Conservation (phyloP, 2,113 vertebrate species). For the Toxostoma redivivum region DNA sequence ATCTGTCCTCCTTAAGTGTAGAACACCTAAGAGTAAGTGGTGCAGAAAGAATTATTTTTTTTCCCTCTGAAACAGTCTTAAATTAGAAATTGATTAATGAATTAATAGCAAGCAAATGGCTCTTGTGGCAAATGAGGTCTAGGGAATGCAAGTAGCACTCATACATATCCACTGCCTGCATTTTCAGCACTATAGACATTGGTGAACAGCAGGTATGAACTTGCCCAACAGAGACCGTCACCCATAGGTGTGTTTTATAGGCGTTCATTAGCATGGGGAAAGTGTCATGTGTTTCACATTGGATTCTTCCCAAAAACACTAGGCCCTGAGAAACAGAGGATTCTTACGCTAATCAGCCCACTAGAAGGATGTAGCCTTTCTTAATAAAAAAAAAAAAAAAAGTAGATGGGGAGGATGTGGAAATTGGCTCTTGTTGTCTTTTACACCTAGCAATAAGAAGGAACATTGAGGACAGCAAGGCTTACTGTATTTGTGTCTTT, state of each 20-base stretch:
- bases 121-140: background rate
- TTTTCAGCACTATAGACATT: background rate
- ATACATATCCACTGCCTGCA: background rate
- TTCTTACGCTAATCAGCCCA: background rate
- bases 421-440: background rate
- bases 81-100: background rate
- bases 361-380: background rate
- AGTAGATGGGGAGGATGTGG: background rate
- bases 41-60: background rate
- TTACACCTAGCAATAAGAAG: background rate
- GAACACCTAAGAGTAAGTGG: background rate
- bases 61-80: background rate
- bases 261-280: background rate
- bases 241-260: background rate
- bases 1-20: background rate
- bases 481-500: background rate
- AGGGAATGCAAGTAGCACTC: background rate
- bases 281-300: accelerated
- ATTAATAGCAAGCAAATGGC: background rate
- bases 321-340: background rate
- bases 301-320: background rate
- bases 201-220: background rate
- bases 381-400: background rate
- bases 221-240: background rate
- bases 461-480: accelerated